A percentile compares a stretch with the other conserved stretches of the same genome.
phyloP scores from a whole-genome alignment of 2,113 vertebrate species.

The Passer montanus region DNA sequence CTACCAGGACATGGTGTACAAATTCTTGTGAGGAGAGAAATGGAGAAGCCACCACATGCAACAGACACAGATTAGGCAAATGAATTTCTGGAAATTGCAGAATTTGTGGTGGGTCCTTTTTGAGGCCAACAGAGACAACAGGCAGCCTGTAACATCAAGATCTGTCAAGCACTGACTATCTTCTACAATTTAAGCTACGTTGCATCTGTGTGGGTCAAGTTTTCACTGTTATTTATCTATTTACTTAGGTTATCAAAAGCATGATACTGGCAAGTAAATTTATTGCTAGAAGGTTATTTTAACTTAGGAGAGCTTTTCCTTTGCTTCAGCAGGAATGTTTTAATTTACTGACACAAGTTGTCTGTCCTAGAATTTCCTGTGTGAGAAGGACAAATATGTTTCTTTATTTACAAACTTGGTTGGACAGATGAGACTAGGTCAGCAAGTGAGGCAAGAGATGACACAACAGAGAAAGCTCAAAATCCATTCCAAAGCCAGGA shows the following conservation, averaged over 20 bases:
- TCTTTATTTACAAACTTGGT: background rate
- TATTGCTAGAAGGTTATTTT: background rate
- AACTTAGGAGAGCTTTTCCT: background rate
- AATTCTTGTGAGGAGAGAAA: background rate
- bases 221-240: background rate
- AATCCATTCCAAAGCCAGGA: background rate
- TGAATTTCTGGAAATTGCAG: background rate
- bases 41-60: background rate
- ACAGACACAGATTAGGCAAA: background rate
- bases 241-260: background rate
- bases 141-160: background rate
- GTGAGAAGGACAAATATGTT: background rate
- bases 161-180: background rate
- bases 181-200: background rate
- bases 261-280: background rate
- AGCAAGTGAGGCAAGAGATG: background rate
- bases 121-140: background rate
- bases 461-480: background rate
- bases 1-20: background rate
- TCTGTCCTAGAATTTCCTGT: background rate
- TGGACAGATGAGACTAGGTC: background rate
- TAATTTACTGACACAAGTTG: background rate
- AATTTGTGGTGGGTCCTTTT: background rate
- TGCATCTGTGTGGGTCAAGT: rapidly evolving
- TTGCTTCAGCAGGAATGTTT: background rate